phyloP scores from a whole-genome alignment of 2,113 vertebrate genomes.

The Onychostruthus taczanowskii region DNA sequence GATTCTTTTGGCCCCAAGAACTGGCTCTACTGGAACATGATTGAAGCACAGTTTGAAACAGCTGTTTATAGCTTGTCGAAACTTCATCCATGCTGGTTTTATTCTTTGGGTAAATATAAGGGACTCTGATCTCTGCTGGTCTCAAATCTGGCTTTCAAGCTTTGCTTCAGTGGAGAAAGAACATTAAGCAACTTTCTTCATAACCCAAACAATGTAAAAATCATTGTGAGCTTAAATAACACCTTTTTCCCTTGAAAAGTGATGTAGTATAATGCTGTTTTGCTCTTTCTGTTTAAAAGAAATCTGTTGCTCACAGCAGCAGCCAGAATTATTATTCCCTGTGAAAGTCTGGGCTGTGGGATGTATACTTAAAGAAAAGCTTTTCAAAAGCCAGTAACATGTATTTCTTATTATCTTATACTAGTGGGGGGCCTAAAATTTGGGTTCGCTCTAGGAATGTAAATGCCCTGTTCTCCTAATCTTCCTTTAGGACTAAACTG shows the following conservation, averaged over 20 bases:
- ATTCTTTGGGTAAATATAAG: conserved; percentile 30
- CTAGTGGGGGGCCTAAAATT: conserved; percentile 12
- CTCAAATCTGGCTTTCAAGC: background rate
- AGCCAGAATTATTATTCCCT: conserved; percentile 42
- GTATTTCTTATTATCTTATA: conserved; percentile 30
- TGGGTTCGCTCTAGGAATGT: conserved; percentile 30
- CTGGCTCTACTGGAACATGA: background rate
- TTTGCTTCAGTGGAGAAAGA: background rate
- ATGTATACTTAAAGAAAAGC: background rate
- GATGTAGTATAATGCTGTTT: background rate
- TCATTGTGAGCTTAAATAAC: conserved; percentile 27
- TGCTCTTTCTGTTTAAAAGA: conserved; percentile 35
- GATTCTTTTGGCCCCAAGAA: background rate
- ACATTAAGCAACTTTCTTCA: conserved; percentile 29
- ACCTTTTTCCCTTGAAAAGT: background rate
- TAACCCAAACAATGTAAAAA: conserved; percentile 49
- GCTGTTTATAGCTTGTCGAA: background rate
- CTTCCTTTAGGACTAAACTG: conserved; percentile 42
- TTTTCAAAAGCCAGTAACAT: background rate
- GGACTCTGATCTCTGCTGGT: conserved; percentile 12
- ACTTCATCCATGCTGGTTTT: conserved; percentile 12
- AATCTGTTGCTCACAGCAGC: conserved; percentile 49
- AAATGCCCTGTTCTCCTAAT: conserved; percentile 8
- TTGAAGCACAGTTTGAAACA: conserved; percentile 38
- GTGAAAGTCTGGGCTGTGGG: conserved; percentile 42